Percentiles rank a stretch among this genome's conserved stretches.
These are phyloP conservation scores for Maniola jurtina DNA, from an alignment of 1,140 invertebrate genomes.

Conservation along the genomic window DNA sequence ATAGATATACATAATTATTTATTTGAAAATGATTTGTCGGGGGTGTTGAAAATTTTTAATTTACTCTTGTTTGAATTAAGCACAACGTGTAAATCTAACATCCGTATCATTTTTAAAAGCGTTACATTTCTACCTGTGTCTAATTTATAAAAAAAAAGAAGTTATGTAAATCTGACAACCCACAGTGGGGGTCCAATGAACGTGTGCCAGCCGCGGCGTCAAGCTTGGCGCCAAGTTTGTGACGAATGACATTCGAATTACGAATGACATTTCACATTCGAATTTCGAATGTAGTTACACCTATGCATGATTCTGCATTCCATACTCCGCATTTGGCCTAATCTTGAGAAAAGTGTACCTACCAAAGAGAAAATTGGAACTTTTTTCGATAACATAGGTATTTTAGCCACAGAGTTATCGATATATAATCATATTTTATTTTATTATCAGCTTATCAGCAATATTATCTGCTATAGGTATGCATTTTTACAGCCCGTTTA, in stretches of 20 bases:
- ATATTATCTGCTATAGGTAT: too few species aligned
- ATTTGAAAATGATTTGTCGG: too few species aligned
- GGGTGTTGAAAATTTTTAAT: too few species aligned
- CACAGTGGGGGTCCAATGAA: neutral
- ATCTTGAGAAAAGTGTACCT: neutral
- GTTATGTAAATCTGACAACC: neutral
- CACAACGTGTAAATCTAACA: too few species aligned
- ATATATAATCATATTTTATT: too few species aligned
- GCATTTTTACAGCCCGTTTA: too few species aligned
- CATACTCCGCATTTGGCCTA: neutral
- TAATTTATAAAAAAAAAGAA: neutral
- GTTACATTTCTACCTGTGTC: too few species aligned
- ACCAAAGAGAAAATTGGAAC: neutral
- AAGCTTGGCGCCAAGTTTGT: constrained; percentile 15
- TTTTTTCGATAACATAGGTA: neutral
- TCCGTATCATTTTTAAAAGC: too few species aligned
- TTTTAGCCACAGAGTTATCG: too few species aligned
- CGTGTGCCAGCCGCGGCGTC: constrained; percentile 1
- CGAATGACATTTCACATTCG: constrained; percentile 27
- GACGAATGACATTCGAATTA: constrained; percentile 36
- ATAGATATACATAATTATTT: too few species aligned
- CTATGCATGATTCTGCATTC: constrained; percentile 22
- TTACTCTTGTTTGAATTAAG: too few species aligned
- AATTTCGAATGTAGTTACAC: constrained; percentile 30
- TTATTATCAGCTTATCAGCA: too few species aligned